Evolutionary conservation across 2,888 invertebrate species (phyloP), one percentile per base, ranked within the genome.

Genomic region (Tetragonisca angustula): DNA sequence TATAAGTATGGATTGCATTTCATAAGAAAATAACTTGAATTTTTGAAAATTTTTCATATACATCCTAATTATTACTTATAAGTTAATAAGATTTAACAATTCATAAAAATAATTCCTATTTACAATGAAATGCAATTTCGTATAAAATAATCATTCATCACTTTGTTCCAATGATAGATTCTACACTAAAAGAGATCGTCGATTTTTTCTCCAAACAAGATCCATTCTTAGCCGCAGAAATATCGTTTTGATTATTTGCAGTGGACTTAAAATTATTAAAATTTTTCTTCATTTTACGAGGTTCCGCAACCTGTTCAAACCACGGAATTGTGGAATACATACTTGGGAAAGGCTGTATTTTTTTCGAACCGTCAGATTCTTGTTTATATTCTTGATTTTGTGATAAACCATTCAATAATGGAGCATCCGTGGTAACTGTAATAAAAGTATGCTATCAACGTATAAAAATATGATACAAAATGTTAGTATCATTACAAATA

Each of bases 151-250:
- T 77, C 36, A 70, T 54, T 67, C 70, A 21, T 93, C 61, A 92
- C 65, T 93, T 93, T n/a, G 86, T 91, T 36, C 94, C 94, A 24
- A 94, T 94, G 52, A 94, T 94, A 24, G 94, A 94, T 83, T 94
- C 94, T 5, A 94, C 94, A 81, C 94, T 94, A 80, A 94, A 94
- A 2, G 94, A 92, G 65, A 94, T 93, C 5, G 90, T 90, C 2
- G 93, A 87, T 79, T 94, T 93, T 65, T 92, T 93, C n/a, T 92
- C 90, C 50, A 89, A 75, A 43, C 84, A 87, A 17, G 88, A 59
- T 56, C 70, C 78, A 59, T 59, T 82, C 4, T 68, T 87, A 9
- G 79, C 62, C 15, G 78, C 74, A 21, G 84, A 70, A 36, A 79
- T 80, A 32, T 76, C 59, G 13, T 43, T 74, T 19, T 83, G 79